phyloP scores from a whole-genome alignment of 2,113 vertebrate species.

The Xyliphius kryptos region DNA sequence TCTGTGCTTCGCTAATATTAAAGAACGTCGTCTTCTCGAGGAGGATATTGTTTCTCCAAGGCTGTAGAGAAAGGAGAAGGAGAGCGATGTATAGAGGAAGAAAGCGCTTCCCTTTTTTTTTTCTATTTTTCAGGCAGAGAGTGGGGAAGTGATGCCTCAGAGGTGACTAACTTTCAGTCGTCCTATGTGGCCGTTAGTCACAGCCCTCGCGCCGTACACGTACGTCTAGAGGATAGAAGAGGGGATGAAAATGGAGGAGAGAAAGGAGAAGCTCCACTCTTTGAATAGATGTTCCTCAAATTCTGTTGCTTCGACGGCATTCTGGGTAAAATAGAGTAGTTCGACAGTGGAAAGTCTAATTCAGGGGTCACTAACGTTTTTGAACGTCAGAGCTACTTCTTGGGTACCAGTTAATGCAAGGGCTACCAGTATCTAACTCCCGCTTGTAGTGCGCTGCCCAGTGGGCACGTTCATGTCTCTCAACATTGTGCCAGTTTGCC shows the following conservation, averaged over 20 bases:
- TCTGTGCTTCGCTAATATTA: conserved; percentile 46
- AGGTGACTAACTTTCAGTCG: conserved; percentile 41
- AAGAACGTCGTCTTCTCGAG: conserved; percentile 30
- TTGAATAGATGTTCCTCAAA: conserved; percentile 9
- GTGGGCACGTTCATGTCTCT: no score
- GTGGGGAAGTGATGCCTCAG: conserved; percentile 33
- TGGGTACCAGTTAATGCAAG: no score
- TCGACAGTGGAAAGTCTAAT: conserved; percentile 5
- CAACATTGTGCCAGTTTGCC: no score
- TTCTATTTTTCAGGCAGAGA: conserved; percentile 12
- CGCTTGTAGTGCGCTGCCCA: no score
- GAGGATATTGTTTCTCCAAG: conserved; percentile 27
- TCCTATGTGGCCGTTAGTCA: conserved; percentile 35
- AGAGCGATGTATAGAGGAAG: conserved; percentile 5
- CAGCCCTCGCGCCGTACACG: conserved; percentile 13
- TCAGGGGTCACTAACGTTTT: no score
- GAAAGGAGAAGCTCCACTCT: conserved; percentile 18
- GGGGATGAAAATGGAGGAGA: conserved; percentile 6
- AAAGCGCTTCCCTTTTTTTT: conserved; percentile 32
- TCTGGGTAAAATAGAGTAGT: conserved; percentile 24
- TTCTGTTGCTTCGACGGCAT: background rate
- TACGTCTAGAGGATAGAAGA: conserved; percentile 14
- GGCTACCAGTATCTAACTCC: no score
- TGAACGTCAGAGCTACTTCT: no score
- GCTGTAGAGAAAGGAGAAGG: conserved; percentile 27